Evolutionary conservation across 2,888 invertebrate species (phyloP), one percentile per base, ranked within the genome.

Genomic region (Cheilosia grossa): DNA sequence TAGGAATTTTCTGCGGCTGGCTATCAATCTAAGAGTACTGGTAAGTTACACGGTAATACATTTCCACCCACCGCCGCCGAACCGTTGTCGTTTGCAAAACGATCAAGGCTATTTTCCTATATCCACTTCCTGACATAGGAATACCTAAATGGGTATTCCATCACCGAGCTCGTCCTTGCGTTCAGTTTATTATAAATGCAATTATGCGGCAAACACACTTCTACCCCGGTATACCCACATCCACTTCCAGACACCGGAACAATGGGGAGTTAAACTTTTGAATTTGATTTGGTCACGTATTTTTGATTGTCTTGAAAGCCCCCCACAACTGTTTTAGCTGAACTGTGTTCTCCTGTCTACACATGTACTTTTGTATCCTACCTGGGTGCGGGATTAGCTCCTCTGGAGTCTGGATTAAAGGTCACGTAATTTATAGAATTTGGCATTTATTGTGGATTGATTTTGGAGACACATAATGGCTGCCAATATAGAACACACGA

Each of bases 261-360:
- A 67, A 17, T 40, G 24, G n/a, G 13, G n/a, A 37, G 40, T n/a
- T n/a, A 53, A 77, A 82, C 59, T 80, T 83, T 83, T 83, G 74
- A 83, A 80, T 74, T 79, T 83, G 83, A 83, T 83, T 83, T 80
- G 83, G 83, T 83, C 83, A 83, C 83, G 83, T 83, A 83, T 56
- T 80, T 69, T 83, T 69, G 74, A 83, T 83, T 83, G 83, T 83
- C 80, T 80, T 83, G 37, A 78, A 82, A 75, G 51, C 61, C 78
- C 40, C 40, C 21, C 74, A 24, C 74, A 40, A 61, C 74, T 74
- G 58, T 66, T 44, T 15, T 44, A 37, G 17, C 56, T 58, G 33
- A 51, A 53, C 77, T 33, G 51, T 70, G 51, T 66, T 72, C 70
- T 15, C 17, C 6, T 27, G 37, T 37, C 19, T 58, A n/a, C 58